Evolutionary conservation across 2,888 invertebrate genomes (phyloP), one percentile per base, ranked within the genome.

Genomic region (Aleiodes alternator): DNA sequence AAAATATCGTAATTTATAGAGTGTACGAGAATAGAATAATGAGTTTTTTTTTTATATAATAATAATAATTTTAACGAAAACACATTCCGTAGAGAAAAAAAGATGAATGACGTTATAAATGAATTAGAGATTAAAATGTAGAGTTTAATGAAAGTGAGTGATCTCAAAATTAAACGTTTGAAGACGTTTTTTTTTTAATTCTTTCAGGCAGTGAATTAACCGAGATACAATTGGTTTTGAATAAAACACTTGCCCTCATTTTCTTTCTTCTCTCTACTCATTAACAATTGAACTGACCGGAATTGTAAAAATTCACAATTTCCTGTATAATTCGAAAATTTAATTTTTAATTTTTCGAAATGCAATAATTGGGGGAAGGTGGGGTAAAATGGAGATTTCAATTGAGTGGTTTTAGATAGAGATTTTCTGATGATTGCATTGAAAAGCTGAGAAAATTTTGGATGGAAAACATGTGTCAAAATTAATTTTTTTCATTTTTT

Each of bases 61-160:
- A 48, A 48, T 64, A 48, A 48, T 64, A 7, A 43, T 64, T 48
- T 16, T 43, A 64, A 29, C 23, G 23, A 48, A 23, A 23, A 23
- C 23, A 64, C 43, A 64, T 64, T 64, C 64, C 43, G 43, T 64
- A 48, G 8, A 29, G 12, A n/a, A 53, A 38, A 12, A 50, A 66
- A 48, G 12, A 29, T 5, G 14, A 51, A 11, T 16, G 11, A 53
- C 7, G 9, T 23, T 23, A 23, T 23, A 23, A 51, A 69, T 51
- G 9, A 6, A 14, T 14, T 14, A 31, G 34, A 61, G 8, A 55
- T 55, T 38, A 38, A 61, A 43, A 8, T 14, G 38, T 38, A 14
- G 68, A 68, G 43, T 71, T 66, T 66, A 64, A 73, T 43, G 76
- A 72, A 77, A 66, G 68, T 79, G 79, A 78, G 78, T 71, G 79